These are phyloP conservation scores for Gnathonemus echidnorhynchus DNA, from an alignment of 2,113 vertebrate genomes.

Conservation along the genomic window DNA sequence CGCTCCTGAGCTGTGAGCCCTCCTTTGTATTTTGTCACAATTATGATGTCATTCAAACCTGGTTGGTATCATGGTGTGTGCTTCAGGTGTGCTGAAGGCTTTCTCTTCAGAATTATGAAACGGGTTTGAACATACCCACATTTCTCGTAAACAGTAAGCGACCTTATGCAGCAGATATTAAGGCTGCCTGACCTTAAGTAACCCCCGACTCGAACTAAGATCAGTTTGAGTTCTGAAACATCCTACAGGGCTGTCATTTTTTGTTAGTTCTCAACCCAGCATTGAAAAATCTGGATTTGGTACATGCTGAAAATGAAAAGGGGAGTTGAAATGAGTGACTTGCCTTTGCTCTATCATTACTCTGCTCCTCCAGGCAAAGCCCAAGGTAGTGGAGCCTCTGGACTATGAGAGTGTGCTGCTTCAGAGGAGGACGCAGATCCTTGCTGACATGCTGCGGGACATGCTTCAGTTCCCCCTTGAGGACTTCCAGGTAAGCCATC, in stretches of 20 bases:
- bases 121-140: not conserved
- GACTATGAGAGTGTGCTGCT: constrained; percentile 91
- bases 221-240: not conserved
- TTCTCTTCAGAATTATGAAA: not conserved
- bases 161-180: not conserved
- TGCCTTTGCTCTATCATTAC: not conserved
- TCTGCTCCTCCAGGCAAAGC: constrained; percentile 70
- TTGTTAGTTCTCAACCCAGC: not conserved
- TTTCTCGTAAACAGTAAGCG: not conserved
- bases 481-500: constrained; percentile 79
- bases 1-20: not conserved
- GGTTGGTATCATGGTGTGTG: not conserved
- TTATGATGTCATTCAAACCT: not conserved
- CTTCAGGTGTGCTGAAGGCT: not conserved
- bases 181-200: not conserved
- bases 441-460: constrained; percentile 83
- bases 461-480: constrained; percentile 93
- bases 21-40: not conserved
- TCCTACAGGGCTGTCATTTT: not conserved
- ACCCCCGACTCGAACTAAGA: not conserved
- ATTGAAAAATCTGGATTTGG: not conserved
- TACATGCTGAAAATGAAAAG: not conserved
- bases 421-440: constrained; percentile 92
- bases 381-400: constrained; percentile 91
- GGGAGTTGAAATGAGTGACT: not conserved